phyloP scores from a whole-genome alignment of 2,888 invertebrate genomes.

The Disparrhopalites patrizii region DNA sequence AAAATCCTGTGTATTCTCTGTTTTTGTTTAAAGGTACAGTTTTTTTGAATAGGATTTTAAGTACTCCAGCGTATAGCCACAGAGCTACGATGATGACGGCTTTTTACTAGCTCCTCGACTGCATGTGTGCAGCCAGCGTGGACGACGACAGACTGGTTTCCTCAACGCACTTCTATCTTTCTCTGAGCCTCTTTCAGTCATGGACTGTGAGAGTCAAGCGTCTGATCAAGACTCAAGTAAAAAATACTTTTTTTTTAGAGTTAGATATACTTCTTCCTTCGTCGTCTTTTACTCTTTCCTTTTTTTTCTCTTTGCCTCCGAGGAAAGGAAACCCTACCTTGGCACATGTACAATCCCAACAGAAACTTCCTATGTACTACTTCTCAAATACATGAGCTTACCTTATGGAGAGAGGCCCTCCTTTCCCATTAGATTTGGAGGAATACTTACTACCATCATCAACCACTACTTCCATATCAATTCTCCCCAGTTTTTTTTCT shows the following conservation, averaged over 20 bases:
- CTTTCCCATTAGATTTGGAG: too few relatives aligned
- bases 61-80: too few relatives aligned
- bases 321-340: conserved; percentile 30
- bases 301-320: conserved; percentile 19
- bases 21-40: not conserved
- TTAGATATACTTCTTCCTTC: too few relatives aligned
- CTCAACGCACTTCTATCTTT: conserved; percentile 22
- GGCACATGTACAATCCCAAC: conserved; percentile 1
- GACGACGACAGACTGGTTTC: conserved; percentile 40
- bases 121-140: conserved; percentile 43
- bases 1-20: not conserved
- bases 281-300: too few relatives aligned
- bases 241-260: too few relatives aligned
- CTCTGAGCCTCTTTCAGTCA: conserved; percentile 3
- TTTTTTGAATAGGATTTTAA: too few relatives aligned
- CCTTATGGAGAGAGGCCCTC: too few relatives aligned
- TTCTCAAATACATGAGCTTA: too few relatives aligned
- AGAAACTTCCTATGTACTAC: too few relatives aligned
- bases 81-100: too few relatives aligned
- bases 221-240: not conserved
- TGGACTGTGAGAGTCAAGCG: not conserved
- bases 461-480: not conserved
- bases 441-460: not conserved
- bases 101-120: too few relatives aligned
- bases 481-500: not conserved